Evolutionary conservation across 2,888 invertebrate genomes (phyloP).

Genomic region (Mesorhabditis spiculigera): DNA sequence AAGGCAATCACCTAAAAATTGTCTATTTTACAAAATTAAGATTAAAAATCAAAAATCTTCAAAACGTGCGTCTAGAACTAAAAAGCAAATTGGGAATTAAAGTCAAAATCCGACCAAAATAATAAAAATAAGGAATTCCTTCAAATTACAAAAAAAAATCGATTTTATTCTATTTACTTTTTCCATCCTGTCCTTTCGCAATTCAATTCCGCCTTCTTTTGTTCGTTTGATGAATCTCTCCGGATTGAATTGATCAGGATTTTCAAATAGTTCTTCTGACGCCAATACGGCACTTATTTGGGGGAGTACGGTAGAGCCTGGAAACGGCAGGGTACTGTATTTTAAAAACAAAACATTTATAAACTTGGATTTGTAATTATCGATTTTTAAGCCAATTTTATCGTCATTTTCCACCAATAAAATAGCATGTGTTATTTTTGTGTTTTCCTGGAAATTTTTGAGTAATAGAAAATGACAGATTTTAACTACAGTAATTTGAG

Average conservation of each 20-base stretch:
- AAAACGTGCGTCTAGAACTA: neutral
- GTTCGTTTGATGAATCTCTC: neutral
- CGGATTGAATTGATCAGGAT: neutral
- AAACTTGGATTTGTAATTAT: neutral
- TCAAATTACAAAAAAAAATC: too few species aligned
- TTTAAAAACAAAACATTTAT: too few species aligned
- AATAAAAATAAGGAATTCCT: too few species aligned
- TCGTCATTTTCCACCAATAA: neutral
- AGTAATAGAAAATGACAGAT: too few species aligned
- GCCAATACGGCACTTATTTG: slow-evolving; percentile 1
- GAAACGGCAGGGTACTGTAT: neutral
- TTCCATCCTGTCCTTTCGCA: neutral
- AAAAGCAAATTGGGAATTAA: neutral
- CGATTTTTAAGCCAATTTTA: neutral
- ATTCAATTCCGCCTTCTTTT: neutral
- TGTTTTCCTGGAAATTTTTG: too few species aligned
- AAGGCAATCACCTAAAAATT: slow-evolving; percentile 12
- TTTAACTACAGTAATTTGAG: too few species aligned
- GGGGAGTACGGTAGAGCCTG: neutral
- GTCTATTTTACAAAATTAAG: neutral
- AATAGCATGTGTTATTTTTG: neutral
- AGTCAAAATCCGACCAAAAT: too few species aligned
- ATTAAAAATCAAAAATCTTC: neutral
- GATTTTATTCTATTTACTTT: neutral
- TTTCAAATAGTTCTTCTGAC: neutral